These are phyloP conservation scores for Nestor notabilis DNA, from an alignment of 2,113 vertebrate genomes.

Conservation along the genomic window DNA sequence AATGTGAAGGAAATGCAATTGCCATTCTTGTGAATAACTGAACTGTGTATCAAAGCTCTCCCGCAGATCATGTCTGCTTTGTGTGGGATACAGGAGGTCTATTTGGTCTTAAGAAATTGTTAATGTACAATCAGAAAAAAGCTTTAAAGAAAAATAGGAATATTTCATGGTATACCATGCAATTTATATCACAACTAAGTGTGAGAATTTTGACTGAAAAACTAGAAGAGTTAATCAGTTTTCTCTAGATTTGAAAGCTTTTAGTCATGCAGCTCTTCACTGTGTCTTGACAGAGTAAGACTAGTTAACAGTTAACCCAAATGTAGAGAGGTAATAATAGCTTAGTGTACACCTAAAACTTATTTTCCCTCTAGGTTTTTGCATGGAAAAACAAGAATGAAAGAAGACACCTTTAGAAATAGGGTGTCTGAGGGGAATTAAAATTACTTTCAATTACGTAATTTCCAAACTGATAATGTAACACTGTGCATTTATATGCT, in stretches of 20 bases:
- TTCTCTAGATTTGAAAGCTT: neutral
- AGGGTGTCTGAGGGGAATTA: neutral
- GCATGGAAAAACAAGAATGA: neutral
- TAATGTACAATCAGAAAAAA: neutral
- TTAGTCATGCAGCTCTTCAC: neutral
- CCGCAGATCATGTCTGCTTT: neutral
- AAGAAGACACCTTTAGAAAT: neutral
- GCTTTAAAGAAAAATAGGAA: neutral
- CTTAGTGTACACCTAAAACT: neutral
- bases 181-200: neutral
- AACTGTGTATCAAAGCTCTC: neutral
- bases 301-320: neutral
- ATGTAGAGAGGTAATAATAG: neutral
- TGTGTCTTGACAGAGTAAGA: neutral
- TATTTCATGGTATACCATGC: neutral
- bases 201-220: neutral
- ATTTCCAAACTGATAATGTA: neutral
- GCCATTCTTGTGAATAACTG: neutral
- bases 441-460: neutral
- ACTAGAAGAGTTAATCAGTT: neutral
- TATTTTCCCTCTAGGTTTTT: neutral
- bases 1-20: neutral
- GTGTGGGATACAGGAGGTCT: neutral
- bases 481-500: neutral
- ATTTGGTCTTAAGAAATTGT: neutral